These are phyloP conservation scores for Chelonia mydas DNA, from an alignment of 2,797 vertebrate species.

Conservation along the genomic window DNA sequence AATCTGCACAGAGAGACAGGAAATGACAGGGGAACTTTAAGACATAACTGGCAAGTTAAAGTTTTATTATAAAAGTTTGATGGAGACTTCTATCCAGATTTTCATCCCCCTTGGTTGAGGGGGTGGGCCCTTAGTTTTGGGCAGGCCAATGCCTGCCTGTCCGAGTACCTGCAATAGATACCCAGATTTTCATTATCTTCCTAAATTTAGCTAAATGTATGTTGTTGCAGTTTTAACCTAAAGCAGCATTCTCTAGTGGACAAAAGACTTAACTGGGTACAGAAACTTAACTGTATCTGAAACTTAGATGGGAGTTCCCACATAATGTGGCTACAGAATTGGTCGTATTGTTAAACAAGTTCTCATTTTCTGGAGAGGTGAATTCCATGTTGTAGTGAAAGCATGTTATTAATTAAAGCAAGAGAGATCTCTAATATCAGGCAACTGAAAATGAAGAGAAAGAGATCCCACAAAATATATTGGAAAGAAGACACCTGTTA, in stretches of 20 bases:
- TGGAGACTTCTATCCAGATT: not conserved
- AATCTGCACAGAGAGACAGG: constrained; percentile 7
- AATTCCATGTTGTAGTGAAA: not conserved
- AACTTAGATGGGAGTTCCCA: not conserved
- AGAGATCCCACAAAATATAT: not conserved
- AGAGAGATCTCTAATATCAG: not conserved
- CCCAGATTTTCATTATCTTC: not conserved
- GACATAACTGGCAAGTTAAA: constrained; percentile 32
- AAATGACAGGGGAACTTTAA: constrained; percentile 11
- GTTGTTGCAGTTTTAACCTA: not conserved
- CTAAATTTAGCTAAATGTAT: not conserved
- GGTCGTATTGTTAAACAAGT: not conserved
- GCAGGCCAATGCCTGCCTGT: not conserved
- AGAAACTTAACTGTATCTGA: not conserved
- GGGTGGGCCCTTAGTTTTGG: not conserved
- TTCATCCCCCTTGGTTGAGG: not conserved
- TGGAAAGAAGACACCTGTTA: constrained; percentile 8
- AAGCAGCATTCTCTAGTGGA: not conserved
- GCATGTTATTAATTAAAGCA: not conserved
- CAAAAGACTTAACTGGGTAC: not conserved
- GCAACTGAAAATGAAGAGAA: not conserved
- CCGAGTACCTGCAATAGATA: not conserved
- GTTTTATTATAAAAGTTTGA: constrained; percentile 5
- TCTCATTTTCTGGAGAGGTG: not conserved
- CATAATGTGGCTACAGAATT: not conserved